Evolutionary conservation across 2,888 invertebrate genomes (phyloP).

Genomic region (Habrosyne pyritoides): DNA sequence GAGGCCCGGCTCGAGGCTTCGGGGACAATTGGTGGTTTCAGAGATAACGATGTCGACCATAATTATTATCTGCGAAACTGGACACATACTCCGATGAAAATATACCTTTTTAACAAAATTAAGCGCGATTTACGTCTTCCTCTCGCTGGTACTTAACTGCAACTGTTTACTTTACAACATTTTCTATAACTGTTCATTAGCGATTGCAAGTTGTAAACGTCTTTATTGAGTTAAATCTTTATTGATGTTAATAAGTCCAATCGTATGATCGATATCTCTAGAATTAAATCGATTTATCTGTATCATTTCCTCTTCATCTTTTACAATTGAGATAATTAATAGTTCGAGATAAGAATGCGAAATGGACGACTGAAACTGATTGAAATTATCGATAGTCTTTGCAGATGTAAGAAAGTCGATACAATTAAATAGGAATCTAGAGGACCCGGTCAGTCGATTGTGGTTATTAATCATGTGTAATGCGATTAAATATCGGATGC

Average conservation of each 20-base stretch:
- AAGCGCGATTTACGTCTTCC: not conserved
- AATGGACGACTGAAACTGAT: conserved; percentile 39
- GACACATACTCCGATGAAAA: not conserved
- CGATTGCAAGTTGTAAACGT: conserved; percentile 1
- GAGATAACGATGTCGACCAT: conserved; percentile 41
- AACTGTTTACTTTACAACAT: not conserved
- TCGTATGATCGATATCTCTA: not conserved
- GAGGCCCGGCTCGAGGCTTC: conserved; percentile 40
- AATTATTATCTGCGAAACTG: conserved; percentile 15
- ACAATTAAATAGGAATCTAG: conserved; percentile 70
- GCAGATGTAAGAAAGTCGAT: conserved; percentile 62
- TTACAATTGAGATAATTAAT: conserved; percentile 41
- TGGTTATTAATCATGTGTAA: conserved; percentile 63
- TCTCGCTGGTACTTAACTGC: not conserved
- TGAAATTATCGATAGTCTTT: conserved; percentile 47
- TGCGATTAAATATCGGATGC: conserved; percentile 45
- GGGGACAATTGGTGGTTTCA: conserved; percentile 45
- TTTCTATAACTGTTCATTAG: conserved; percentile 4
- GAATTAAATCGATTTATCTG: conserved; percentile 17
- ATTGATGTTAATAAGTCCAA: conserved; percentile 5
- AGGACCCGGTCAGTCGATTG: conserved; percentile 65
- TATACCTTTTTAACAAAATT: conserved; percentile 4
- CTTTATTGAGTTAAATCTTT: not conserved
- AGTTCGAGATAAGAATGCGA: conserved; percentile 41
- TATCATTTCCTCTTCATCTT: conserved; percentile 34